phyloP scores from a whole-genome alignment of 2,888 invertebrate species.

The Lordiphosa andalusiaca region DNA sequence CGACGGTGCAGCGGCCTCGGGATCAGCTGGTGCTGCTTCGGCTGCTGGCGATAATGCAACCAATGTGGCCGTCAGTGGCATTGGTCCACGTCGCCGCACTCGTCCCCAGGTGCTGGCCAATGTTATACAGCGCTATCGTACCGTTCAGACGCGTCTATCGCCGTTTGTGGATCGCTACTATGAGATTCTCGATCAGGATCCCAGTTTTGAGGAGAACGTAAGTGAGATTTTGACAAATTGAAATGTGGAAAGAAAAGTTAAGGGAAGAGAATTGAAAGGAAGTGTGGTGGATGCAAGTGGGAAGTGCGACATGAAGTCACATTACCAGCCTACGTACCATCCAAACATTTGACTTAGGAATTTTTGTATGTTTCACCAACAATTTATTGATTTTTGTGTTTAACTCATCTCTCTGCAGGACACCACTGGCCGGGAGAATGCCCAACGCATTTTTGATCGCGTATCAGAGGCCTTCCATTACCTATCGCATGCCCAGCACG shows the following conservation, averaged over 20 bases:
- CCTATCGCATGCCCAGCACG: constrained; percentile 93
- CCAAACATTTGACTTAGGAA: no score
- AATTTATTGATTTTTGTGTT: neutral
- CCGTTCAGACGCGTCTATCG: constrained; percentile 82
- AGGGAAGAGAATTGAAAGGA: no score
- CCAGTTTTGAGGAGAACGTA: constrained; percentile 80
- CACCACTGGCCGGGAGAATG: constrained; percentile 81
- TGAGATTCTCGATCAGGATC: constrained; percentile 84
- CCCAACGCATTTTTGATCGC: constrained; percentile 86
- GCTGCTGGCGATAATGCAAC: constrained; percentile 20
- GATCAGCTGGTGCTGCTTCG: constrained; percentile 5
- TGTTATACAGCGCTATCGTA: constrained; percentile 78
- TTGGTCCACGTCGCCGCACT: constrained; percentile 74
- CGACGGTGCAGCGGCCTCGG: constrained; percentile 1
- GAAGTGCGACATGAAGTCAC: no score
- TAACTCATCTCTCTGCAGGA: constrained; percentile 51
- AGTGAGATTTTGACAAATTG: constrained; percentile 31
- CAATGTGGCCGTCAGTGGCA: constrained; percentile 26
- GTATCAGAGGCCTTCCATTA: constrained; percentile 91
- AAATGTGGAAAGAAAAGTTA: no score
- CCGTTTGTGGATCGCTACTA: constrained; percentile 86
- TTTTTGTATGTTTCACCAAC: no score
- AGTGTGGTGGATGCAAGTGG: no score
- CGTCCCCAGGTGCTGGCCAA: constrained; percentile 77
- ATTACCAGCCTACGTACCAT: no score